Percentiles rank a stretch among this genome's conserved stretches.
These are phyloP conservation scores for Catharus ustulatus DNA, from an alignment of 2,797 vertebrate genomes.

Conservation along the genomic window DNA sequence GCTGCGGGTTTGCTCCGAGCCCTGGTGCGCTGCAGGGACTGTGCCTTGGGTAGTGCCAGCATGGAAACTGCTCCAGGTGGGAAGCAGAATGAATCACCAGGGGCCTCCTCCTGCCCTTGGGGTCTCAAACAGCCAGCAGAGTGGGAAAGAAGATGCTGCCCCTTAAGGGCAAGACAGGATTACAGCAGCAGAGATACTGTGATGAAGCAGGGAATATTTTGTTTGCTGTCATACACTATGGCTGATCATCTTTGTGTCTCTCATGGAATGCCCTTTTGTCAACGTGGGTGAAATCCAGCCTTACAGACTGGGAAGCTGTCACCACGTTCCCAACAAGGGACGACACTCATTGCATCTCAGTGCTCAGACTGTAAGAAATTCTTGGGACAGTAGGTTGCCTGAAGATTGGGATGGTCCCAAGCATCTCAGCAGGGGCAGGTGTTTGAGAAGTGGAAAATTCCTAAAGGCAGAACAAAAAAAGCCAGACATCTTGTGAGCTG, in stretches of 20 bases:
- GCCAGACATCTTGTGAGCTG: conserved; percentile 55
- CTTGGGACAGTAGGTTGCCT: neutral
- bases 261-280: neutral
- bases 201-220: neutral
- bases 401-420: conserved; percentile 4
- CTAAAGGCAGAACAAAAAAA: conserved; percentile 53
- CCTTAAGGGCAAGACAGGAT: conserved; percentile 12
- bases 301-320: neutral
- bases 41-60: neutral
- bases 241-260: neutral
- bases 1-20: conserved; percentile 2
- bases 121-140: neutral
- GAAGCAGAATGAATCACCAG: neutral
- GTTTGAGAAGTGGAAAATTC: conserved; percentile 46
- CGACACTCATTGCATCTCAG: neutral
- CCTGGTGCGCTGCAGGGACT: neutral
- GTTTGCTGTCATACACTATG: neutral
- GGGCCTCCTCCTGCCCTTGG: neutral
- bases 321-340: neutral
- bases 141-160: conserved; percentile 26
- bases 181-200: neutral
- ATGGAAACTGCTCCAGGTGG: neutral
- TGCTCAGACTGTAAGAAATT: neutral
- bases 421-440: conserved; percentile 23
- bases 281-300: neutral